These are phyloP conservation scores for Apaloderma vittatum DNA, from an alignment of 2,113 vertebrate genomes.

Conservation along the genomic window DNA sequence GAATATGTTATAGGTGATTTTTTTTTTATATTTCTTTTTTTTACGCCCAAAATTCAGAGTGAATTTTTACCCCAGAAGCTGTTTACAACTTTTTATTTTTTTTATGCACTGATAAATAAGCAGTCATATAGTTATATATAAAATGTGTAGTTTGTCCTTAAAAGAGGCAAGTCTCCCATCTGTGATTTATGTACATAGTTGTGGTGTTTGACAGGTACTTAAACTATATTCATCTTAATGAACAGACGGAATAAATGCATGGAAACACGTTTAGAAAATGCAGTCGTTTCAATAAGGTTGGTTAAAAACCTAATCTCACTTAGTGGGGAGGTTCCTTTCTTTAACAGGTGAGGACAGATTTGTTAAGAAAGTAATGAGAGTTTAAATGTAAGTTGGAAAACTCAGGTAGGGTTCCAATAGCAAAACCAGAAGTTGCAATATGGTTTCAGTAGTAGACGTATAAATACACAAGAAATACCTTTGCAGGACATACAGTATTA, in stretches of 20 bases:
- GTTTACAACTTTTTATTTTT: background rate
- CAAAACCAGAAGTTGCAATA: background rate
- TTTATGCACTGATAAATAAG: background rate
- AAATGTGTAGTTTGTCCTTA: background rate
- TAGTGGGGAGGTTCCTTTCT: background rate
- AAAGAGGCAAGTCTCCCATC: background rate
- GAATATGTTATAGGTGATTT: background rate
- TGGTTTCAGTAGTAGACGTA: background rate
- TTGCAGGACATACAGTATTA: fast-evolving
- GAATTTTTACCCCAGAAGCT: background rate
- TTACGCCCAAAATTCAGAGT: background rate
- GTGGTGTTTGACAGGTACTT: background rate
- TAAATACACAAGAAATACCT: background rate
- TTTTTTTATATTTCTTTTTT: no score
- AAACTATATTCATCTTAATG: background rate
- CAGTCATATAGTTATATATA: background rate
- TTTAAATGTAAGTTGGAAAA: background rate
- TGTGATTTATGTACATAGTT: background rate
- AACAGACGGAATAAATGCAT: background rate
- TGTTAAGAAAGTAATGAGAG: background rate
- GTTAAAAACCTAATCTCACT: background rate
- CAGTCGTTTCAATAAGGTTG: background rate
- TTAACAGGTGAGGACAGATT: background rate
- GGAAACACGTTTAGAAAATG: background rate
- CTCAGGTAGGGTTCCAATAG: background rate